Base-by-base conservation (phyloP, 92 coral and sea anemone species). In the Zoanthus gigantus region DNA sequence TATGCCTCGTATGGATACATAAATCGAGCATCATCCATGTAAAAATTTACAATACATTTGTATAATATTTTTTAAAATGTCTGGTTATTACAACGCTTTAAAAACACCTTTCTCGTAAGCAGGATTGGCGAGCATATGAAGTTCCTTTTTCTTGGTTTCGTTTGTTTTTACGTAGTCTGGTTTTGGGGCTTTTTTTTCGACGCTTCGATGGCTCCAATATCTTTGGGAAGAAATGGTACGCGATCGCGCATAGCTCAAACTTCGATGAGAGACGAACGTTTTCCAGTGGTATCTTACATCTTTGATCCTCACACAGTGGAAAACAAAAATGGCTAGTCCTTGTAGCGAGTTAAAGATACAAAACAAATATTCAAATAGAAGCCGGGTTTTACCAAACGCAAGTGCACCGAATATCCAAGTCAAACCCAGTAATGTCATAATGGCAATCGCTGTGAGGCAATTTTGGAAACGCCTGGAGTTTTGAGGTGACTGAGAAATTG, bases 391-490 rank as follows among this genome's bases (percentile, higher is more conserved):
- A 4, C 86, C 92, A 42, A 89, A 77, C 2, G 89, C 89, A 10
- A 89, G 9, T 52, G 89, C 78, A 18, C 92, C 92, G 52, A 89
- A 89, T 13, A 84, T 30, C 92, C 92, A 89, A 9, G 92, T 77
- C 31, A 89, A 58, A 5, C 92, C 92, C 56, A 89, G 75, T 28
- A 89, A 72, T 29, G 56, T 78, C 89, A 85, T 57, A 6, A 89
- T 89, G 45, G 89, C 89, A 31, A 89, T 34, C 12, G 85, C 85
- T 44, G 85, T 66, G 28, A 81, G 60, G 61, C 75, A 65, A 18
- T 31, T 65, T 66, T 81, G 58, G 23, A 65, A 65, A 7, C 60
- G 60, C 14, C 61, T 65, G 5, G 74, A 65, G 1, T 68, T 60
- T 45, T 81, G 75, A 58, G 60, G 45, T 65, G 85, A 81, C 11